Conservation (phyloP, 2,113 vertebrate genomes). For the Cathartes aura region DNA sequence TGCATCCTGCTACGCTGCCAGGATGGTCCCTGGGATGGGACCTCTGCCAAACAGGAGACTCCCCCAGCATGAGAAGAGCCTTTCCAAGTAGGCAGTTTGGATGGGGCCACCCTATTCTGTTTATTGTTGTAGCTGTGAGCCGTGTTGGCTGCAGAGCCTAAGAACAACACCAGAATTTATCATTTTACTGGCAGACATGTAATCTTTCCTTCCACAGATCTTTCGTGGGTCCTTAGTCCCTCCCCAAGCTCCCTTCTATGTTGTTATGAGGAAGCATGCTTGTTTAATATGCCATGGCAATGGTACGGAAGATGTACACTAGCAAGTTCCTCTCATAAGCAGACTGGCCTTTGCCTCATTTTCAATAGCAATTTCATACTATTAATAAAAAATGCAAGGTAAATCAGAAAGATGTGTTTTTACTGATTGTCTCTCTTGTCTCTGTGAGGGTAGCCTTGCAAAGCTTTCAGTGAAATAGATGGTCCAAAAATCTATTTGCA, state of each 20-base stretch:
- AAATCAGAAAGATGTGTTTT: neutral
- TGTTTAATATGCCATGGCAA: neutral
- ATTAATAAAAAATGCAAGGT: neutral
- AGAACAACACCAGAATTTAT: neutral
- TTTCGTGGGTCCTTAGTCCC: neutral
- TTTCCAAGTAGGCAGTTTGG: neutral
- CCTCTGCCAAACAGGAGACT: neutral
- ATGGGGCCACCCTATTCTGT: neutral
- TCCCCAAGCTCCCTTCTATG: neutral
- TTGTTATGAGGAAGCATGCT: neutral
- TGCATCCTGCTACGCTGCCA: neutral
- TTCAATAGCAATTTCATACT: neutral
- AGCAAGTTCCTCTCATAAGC: neutral
- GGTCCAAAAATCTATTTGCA: neutral
- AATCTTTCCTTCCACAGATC: neutral
- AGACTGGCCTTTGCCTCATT: neutral
- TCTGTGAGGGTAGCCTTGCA: neutral
- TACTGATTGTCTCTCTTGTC: neutral
- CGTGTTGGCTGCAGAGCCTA: neutral
- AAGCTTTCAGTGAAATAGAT: neutral
- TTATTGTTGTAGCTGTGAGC: neutral
- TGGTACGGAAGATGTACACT: neutral
- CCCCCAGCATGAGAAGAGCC: neutral
- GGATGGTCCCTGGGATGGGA: neutral
- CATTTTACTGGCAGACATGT: neutral